Percentiles rank a stretch among this genome's conserved stretches.
phyloP scores from a whole-genome alignment of 2,797 vertebrate genomes.

The Sebastes wilsoni region DNA sequence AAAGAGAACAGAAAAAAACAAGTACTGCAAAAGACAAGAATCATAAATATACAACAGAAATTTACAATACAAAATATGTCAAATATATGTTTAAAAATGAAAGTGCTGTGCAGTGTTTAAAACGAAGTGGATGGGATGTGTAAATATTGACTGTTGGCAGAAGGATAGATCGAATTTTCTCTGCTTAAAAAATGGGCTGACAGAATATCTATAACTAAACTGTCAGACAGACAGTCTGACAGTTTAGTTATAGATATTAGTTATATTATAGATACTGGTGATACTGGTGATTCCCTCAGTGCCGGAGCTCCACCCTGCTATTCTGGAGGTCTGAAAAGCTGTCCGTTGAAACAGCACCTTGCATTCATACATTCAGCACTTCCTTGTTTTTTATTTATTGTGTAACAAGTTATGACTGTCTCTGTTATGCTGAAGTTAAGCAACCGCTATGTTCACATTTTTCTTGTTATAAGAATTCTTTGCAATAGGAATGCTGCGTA shows the following conservation, averaged over 20 bases:
- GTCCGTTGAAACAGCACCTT: neutral
- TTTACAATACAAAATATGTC: rapidly evolving
- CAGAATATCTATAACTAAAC: neutral
- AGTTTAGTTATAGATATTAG: too few species aligned
- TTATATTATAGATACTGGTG: too few species aligned
- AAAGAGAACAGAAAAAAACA: neutral
- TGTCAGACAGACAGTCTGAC: neutral
- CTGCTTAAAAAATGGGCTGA: neutral
- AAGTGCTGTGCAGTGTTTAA: neutral
- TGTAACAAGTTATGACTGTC: neutral
- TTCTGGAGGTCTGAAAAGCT: neutral
- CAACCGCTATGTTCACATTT: too few species aligned
- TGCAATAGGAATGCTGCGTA: too few species aligned
- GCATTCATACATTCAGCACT: neutral
- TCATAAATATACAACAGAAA: neutral
- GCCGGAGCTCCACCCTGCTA: neutral
- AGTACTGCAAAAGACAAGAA: neutral
- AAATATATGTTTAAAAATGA: neutral
- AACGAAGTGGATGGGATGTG: neutral
- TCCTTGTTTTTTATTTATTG: neutral
- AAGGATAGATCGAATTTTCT: neutral
- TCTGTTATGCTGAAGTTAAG: neutral
- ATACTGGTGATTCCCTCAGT: neutral
- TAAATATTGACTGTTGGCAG: neutral
- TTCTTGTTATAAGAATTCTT: too few species aligned